Base-by-base conservation (phyloP, 2,888 invertebrate species). In the Conops quadrifasciatus region DNA sequence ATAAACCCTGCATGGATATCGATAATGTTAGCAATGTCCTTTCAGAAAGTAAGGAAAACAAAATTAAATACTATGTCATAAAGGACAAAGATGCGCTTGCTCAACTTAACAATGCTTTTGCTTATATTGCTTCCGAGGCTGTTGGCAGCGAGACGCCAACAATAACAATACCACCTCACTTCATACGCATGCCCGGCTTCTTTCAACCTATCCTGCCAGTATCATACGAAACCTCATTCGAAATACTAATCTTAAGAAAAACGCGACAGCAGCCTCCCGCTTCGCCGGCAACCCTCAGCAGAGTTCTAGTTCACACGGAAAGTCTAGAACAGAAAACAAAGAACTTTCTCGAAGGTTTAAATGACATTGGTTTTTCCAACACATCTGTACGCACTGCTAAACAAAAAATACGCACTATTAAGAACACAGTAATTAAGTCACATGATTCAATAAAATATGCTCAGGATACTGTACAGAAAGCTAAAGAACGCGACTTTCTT, bases 381-480 rank as follows among this genome's bases (percentile, higher is more conserved):
- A 84, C 79, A 70, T 84, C 86, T 62, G 74, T 86, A 69, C 82
- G 83, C 73, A 85, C 82, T 74, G 86, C 86, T 71, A 85, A 82
- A 76, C 82, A 84, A 78, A 86, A 86, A 76, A 84, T 86, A 51
- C 83, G 85, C 69, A 82, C 80, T 70, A 85, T 86, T 75, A 86
- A 86, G 77, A 84, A 79, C 60, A 81, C 85, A 49, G 84, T 86
- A 24, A 76, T 84, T 36, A 85, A 85, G 77, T 85, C 86, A 0
- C 81, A 78, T 72, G 86, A 86, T 75, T 81, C 84, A 11, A 82
- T 84, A 36, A 86, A 84, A 67, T 84, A 85, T 74, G 85, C 86
- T 36, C 85, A 85, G 80, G 86, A 86, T 75, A 86, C 86, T 49
- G 85, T 86, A 51, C 80, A 85, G 74, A 86, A 86, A 77, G 86